Evolutionary conservation across 2,888 invertebrate species (phyloP).

Genomic region (Himalopsyche kuldschensis): DNA sequence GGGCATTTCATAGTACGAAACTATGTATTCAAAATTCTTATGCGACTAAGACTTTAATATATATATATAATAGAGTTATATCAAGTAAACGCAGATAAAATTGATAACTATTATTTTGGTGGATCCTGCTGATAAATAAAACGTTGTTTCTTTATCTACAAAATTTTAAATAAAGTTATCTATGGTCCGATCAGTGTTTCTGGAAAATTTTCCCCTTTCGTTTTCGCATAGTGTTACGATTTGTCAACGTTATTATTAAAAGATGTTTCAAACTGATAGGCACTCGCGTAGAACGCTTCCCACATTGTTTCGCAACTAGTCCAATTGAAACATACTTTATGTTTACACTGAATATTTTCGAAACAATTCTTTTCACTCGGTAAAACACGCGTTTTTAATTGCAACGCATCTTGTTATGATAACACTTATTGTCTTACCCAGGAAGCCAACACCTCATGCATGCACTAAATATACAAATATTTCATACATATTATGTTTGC

Average conservation of each 20-base stretch:
- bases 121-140: too few species aligned
- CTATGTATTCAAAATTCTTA: too few species aligned
- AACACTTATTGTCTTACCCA: not conserved
- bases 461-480: too few species aligned
- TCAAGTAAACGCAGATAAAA: too few species aligned
- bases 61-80: too few species aligned
- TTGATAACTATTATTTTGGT: too few species aligned
- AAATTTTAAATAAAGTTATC: too few species aligned
- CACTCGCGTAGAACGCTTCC: not conserved
- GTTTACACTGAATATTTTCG: not conserved
- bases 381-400: not conserved
- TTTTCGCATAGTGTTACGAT: not conserved
- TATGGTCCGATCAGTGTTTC: not conserved
- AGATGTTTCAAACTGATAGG: not conserved
- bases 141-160: too few species aligned
- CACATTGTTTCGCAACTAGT: not conserved
- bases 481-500: too few species aligned
- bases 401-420: not conserved
- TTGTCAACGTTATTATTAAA: not conserved
- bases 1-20: too few species aligned
- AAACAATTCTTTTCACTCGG: not conserved
- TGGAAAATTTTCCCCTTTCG: not conserved
- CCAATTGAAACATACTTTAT: not conserved
- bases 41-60: too few species aligned
- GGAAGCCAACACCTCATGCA: not conserved